Conservation (phyloP, 2,797 vertebrate species). For the Pelodytes ibericus region DNA sequence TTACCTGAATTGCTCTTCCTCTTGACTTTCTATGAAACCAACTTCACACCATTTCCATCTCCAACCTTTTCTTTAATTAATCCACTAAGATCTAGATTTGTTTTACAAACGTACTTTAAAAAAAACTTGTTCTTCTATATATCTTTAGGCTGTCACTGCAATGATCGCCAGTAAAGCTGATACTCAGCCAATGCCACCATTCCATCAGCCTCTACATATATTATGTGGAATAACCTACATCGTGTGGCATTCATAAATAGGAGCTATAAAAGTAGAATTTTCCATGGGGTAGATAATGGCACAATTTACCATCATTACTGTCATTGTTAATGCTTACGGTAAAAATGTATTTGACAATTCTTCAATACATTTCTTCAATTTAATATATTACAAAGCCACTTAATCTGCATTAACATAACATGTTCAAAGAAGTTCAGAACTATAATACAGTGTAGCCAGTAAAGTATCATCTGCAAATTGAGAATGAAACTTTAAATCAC, state of each 20-base stretch:
- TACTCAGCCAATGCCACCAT: neutral
- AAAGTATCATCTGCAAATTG: conserved; percentile 29
- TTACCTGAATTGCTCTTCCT: too few relatives aligned
- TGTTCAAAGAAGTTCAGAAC: conserved; percentile 33
- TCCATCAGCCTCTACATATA: conserved; percentile 12
- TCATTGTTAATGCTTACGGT: conserved; percentile 44
- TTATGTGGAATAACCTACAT: conserved; percentile 12
- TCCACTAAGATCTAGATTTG: too few relatives aligned
- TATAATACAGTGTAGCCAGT: conserved; percentile 35
- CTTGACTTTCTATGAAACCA: too few relatives aligned
- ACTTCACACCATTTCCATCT: too few relatives aligned
- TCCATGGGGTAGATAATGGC: conserved; percentile 35
- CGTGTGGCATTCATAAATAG: neutral
- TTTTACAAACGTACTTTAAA: neutral
- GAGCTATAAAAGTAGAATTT: conserved; percentile 31
- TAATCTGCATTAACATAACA: conserved; percentile 53
- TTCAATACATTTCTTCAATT: conserved; percentile 46
- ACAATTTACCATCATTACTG: conserved; percentile 42
- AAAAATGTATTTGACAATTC: conserved; percentile 45
- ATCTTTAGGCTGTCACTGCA: neutral
- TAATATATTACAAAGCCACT: conserved; percentile 51
- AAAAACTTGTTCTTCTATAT: too few relatives aligned
- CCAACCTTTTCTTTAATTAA: too few relatives aligned
- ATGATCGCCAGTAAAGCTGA: neutral
- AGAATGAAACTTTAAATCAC: conserved; percentile 52